These are phyloP conservation scores for Colostygia pectinataria DNA, from an alignment of 2,888 invertebrate species.

Conservation along the genomic window DNA sequence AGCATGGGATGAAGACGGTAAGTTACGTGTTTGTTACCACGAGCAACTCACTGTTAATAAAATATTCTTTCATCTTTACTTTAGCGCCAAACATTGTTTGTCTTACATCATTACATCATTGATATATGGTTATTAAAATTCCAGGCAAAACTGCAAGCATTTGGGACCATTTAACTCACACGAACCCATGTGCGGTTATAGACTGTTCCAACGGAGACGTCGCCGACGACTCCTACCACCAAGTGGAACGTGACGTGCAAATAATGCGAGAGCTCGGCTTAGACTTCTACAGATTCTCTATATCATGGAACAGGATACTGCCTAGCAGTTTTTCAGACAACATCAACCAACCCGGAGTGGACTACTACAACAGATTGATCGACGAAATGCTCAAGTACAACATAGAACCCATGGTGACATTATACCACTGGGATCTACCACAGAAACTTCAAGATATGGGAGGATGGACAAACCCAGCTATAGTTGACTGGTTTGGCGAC, in stretches of 20 bases:
- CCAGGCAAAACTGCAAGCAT: slow-evolving; percentile 81
- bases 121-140: too few species aligned
- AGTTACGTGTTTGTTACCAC: too few species aligned
- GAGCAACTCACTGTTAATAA: too few species aligned
- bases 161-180: slow-evolving; percentile 84
- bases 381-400: slow-evolving; percentile 81
- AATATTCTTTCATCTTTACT: too few species aligned
- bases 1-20: slow-evolving; percentile 77
- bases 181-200: slow-evolving; percentile 64
- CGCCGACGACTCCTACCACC: slow-evolving; percentile 82
- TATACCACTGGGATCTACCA: too few species aligned
- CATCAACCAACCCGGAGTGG: slow-evolving; percentile 79
- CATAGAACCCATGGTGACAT: slow-evolving; percentile 84
- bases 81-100: too few species aligned
- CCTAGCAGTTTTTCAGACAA: slow-evolving; percentile 76
- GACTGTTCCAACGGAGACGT: slow-evolving; percentile 82
- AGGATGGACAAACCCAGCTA: slow-evolving; percentile 69
- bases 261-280: slow-evolving; percentile 63
- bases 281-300: slow-evolving; percentile 77
- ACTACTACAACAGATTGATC: slow-evolving; percentile 85
- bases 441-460: too few species aligned
- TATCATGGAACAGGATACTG: slow-evolving; percentile 85
- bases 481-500: slow-evolving; percentile 67
- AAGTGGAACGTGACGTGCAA: slow-evolving; percentile 77
- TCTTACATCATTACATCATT: too few species aligned